A percentile compares a stretch with the other conserved stretches of the same genome.
phyloP scores from a whole-genome alignment of 2,797 vertebrate species.

The Rhabdophis nuchalis region DNA sequence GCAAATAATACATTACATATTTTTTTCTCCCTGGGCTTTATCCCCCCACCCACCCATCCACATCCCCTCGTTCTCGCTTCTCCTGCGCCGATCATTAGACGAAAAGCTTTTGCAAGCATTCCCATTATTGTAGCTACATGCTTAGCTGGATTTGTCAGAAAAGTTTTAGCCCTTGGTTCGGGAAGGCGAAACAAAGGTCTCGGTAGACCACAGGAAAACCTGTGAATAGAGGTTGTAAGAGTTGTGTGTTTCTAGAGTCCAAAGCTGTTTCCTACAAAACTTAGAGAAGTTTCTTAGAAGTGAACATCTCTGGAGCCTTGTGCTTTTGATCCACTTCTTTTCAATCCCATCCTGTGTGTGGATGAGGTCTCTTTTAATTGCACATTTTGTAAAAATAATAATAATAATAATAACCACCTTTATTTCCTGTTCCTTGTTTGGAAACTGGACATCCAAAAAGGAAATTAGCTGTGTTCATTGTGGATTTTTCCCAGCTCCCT shows the following conservation, averaged over 20 bases:
- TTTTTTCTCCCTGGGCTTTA: too few species aligned
- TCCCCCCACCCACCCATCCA: too few species aligned
- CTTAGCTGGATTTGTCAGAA: background rate
- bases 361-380: background rate
- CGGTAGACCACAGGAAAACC: background rate
- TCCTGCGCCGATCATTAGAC: background rate
- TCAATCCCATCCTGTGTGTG: background rate
- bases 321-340: background rate
- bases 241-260: background rate
- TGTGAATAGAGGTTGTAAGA: background rate
- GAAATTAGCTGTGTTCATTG: fast-evolving
- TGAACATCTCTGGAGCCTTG: background rate
- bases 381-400: background rate
- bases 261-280: background rate
- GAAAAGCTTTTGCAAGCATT: background rate
- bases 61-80: background rate
- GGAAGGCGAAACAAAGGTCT: background rate
- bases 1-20: background rate
- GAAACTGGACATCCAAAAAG: background rate
- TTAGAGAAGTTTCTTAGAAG: background rate
- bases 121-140: background rate
- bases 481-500: background rate
- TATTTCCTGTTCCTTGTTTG: background rate
- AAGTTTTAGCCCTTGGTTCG: background rate
- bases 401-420: too few species aligned